Percentiles rank a stretch among this genome's conserved stretches.
Conservation (phyloP, 1,140 invertebrate genomes). For the Frieseomelitta varia region DNA sequence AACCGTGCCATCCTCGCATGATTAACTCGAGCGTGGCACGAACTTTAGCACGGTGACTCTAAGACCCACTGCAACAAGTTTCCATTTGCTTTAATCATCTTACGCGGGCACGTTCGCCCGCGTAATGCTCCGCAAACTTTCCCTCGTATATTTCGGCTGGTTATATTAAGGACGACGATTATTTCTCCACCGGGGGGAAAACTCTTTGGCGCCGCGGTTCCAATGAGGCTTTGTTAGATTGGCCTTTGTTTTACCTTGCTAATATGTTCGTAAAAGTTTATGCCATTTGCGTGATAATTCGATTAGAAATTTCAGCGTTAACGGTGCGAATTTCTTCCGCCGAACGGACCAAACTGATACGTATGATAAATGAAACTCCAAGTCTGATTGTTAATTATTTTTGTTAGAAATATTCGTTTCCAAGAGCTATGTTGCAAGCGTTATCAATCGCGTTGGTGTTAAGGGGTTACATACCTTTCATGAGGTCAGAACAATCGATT, state of each 20-base stretch:
- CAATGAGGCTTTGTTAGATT: background rate
- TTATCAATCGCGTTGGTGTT: no score
- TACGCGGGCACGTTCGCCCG: slow-evolving; percentile 41
- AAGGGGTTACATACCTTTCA: no score
- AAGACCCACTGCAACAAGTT: slow-evolving; percentile 59
- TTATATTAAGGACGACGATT: slow-evolving; percentile 51
- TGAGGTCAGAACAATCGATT: no score
- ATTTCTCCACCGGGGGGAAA: slow-evolving; percentile 26
- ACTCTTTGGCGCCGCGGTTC: background rate
- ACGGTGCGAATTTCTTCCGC: no score
- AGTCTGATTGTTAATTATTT: no score
- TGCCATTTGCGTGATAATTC: background rate
- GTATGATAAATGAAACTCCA: no score
- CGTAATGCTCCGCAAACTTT: slow-evolving; percentile 47
- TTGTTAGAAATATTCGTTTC: no score
- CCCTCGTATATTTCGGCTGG: slow-evolving; percentile 39
- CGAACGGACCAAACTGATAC: no score
- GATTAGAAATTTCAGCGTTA: background rate
- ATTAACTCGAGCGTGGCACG: slow-evolving; percentile 23
- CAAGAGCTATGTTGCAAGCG: no score
- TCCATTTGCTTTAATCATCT: slow-evolving; percentile 63
- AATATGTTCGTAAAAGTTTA: background rate
- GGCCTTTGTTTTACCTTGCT: slow-evolving; percentile 4
- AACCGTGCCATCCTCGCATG: slow-evolving; percentile 17
- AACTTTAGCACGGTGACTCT: slow-evolving; percentile 47